Conservation (phyloP, 2,888 invertebrate species). For the Nemoura dubitans region DNA sequence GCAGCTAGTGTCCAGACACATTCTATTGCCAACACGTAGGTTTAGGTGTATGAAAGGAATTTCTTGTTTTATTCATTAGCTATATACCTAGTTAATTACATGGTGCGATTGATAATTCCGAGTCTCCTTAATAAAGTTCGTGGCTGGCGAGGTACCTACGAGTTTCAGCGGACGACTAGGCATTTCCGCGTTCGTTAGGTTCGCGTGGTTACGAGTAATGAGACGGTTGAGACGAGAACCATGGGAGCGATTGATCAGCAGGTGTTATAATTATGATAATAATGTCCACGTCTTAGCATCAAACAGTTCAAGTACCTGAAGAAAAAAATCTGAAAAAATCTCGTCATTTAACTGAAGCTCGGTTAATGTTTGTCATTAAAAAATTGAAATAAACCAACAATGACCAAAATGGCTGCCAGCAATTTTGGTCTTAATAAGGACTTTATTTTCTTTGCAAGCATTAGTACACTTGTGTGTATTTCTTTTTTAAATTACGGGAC, state of each 20-base stretch:
- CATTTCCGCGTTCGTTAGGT: conserved; percentile 31
- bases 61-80: conserved; percentile 24
- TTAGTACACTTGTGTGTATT: not conserved
- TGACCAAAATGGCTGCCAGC: not conserved
- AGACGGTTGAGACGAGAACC: not conserved
- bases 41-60: not conserved
- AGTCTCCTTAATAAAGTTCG: conserved; percentile 18
- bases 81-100: conserved; percentile 25
- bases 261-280: conserved; percentile 26
- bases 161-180: not conserved
- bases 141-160: not conserved
- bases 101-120: conserved; percentile 19
- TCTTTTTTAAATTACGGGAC: not conserved
- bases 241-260: not conserved
- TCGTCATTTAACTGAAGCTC: conserved; percentile 13
- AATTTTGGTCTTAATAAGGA: not conserved
- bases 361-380: conserved; percentile 33
- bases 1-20: not conserved
- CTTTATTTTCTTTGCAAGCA: not conserved
- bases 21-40: not conserved
- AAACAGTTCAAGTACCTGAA: not conserved
- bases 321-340: not conserved
- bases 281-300: not conserved
- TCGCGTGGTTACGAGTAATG: not conserved
- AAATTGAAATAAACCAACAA: not conserved